A percentile compares a stretch with the other conserved stretches of the same genome.
Conservation (phyloP, 2,113 vertebrate species). For the Cyanoramphus novaezelandiae region DNA sequence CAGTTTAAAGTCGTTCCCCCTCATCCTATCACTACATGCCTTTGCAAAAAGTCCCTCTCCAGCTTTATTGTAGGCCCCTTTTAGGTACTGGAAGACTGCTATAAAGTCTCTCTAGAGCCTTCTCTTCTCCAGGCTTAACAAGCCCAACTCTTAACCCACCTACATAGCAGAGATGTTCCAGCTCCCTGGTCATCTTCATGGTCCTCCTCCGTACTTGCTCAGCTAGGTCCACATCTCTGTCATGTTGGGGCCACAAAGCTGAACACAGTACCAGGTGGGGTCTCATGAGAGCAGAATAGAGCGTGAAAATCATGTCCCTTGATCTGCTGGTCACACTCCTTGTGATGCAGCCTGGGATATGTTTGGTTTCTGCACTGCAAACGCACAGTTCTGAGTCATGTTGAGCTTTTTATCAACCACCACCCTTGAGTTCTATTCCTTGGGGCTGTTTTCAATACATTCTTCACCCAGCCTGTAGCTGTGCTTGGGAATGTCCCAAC, state of each 20-base stretch:
- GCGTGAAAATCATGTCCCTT: not conserved
- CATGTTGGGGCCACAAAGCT: not conserved
- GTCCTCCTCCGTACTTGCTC: not conserved
- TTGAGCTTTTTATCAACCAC: not conserved
- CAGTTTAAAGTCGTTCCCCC: not conserved
- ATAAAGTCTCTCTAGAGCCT: not conserved
- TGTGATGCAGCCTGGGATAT: not conserved
- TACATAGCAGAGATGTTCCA: not conserved
- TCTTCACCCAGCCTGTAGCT: not conserved
- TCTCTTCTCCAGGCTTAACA: not conserved
- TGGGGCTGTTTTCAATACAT: not conserved
- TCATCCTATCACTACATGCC: not conserved
- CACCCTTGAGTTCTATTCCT: not conserved
- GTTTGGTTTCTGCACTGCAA: not conserved
- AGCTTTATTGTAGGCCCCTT: not conserved
- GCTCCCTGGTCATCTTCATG: not conserved
- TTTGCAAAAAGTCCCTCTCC: not conserved
- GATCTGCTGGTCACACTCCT: not conserved
- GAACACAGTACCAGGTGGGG: not conserved
- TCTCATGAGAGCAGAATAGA: not conserved
- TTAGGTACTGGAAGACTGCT: not conserved
- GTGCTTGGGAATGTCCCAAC: not conserved
- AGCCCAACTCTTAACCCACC: not conserved
- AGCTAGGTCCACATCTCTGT: not conserved
- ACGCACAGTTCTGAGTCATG: not conserved